A percentile compares a stretch with the other conserved stretches of the same genome.
These are phyloP conservation scores for Pseudotriccus pelzelni DNA, from an alignment of 2,797 vertebrate species.

Conservation along the genomic window DNA sequence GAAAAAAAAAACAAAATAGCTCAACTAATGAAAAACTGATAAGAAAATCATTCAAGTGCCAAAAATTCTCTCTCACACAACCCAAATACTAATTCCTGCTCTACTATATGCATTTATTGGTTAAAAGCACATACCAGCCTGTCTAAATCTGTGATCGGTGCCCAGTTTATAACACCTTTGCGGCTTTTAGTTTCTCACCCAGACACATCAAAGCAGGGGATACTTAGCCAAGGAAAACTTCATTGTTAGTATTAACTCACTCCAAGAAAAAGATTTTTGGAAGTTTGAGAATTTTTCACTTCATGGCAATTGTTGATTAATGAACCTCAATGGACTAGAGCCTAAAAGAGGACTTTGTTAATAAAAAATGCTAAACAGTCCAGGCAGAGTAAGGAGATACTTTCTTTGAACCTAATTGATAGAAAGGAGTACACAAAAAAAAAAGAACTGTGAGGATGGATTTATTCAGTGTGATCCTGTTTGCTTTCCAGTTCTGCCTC, in stretches of 20 bases:
- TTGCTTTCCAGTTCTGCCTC: neutral
- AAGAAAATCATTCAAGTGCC: constrained; percentile 43
- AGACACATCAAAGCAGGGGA: constrained; percentile 62
- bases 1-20: neutral
- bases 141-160: constrained; percentile 29
- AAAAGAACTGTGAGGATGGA: constrained; percentile 26
- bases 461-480: constrained; percentile 17
- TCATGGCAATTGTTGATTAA: constrained; percentile 57
- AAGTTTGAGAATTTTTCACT: constrained; percentile 60
- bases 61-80: constrained; percentile 14
- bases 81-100: neutral
- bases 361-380: constrained; percentile 57
- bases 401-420: constrained; percentile 57
- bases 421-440: neutral
- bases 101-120: constrained; percentile 16
- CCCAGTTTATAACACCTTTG: constrained; percentile 37
- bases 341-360: constrained; percentile 72
- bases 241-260: constrained; percentile 52
- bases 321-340: constrained; percentile 48
- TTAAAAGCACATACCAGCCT: constrained; percentile 61
- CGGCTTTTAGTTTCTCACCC: constrained; percentile 66
- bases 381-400: constrained; percentile 46
- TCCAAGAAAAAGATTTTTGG: constrained; percentile 68
- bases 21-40: constrained; percentile 46
- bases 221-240: constrained; percentile 66